phyloP scores from a whole-genome alignment of 2,113 vertebrate genomes.

The Rostratula benghalensis region DNA sequence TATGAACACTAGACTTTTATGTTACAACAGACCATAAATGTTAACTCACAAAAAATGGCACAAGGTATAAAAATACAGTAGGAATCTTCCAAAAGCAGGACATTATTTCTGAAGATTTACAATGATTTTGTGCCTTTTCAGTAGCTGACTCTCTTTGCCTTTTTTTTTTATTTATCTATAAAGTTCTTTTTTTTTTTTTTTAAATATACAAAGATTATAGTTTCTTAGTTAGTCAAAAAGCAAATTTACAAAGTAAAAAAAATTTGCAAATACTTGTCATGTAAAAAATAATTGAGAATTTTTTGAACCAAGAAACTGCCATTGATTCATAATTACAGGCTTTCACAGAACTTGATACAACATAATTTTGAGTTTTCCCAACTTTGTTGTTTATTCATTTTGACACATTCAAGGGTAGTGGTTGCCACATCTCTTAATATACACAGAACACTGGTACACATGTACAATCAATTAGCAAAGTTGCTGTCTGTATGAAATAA shows the following conservation, averaged over 20 bases:
- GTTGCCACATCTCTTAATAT: not conserved
- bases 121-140: not conserved
- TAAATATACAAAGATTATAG: not conserved
- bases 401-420: not conserved
- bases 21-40: not conserved
- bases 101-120: not conserved
- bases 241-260: not conserved
- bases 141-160: not conserved
- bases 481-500: slow-evolving; percentile 11
- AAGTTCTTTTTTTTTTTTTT: accelerated
- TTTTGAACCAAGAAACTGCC: not conserved
- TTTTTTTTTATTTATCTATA: not conserved
- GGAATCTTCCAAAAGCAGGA: not conserved
- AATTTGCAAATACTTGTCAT: not conserved
- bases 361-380: not conserved
- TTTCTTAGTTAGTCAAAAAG: not conserved
- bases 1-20: not conserved
- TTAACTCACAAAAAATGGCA: not conserved
- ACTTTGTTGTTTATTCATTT: not conserved
- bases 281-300: not conserved
- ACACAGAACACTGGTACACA: not conserved
- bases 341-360: not conserved
- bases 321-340: not conserved
- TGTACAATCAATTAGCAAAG: not conserved
- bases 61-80: not conserved